phyloP scores from a whole-genome alignment of 2,888 invertebrate genomes.

The Eupithecia vulgata region DNA sequence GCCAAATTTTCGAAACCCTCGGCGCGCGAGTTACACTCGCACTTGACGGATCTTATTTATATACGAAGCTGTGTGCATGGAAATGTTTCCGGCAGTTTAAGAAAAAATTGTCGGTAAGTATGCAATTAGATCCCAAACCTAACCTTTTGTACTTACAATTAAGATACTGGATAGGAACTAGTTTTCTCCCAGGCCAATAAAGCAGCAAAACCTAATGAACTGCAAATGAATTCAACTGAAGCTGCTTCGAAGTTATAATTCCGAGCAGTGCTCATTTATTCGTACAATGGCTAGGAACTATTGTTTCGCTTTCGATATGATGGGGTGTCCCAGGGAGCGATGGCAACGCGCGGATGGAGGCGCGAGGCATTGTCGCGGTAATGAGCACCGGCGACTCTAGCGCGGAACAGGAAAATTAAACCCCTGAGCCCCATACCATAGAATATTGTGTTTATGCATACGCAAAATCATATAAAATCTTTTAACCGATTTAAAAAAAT shows the following conservation, averaged over 20 bases:
- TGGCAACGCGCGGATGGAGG: constrained; percentile 60
- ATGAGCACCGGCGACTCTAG: constrained; percentile 75
- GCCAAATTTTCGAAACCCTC: no score
- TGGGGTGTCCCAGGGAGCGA: constrained; percentile 31
- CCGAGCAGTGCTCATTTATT: constrained; percentile 37
- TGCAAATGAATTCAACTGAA: constrained; percentile 30
- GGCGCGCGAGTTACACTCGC: no score
- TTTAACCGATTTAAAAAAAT: neutral
- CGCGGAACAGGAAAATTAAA: constrained; percentile 84
- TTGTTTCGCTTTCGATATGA: constrained; percentile 49
- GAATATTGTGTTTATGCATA: neutral
- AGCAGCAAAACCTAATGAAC: constrained; percentile 5
- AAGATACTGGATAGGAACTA: neutral
- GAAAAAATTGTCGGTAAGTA: neutral
- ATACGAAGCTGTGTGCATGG: neutral
- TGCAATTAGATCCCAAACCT: neutral
- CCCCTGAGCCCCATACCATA: constrained; percentile 75
- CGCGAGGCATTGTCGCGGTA: constrained; percentile 78
- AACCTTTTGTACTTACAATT: neutral
- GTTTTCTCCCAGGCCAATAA: neutral
- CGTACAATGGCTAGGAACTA: constrained; percentile 43
- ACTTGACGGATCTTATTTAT: no score
- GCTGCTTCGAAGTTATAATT: constrained; percentile 22
- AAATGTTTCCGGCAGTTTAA: neutral
- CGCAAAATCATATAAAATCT: neutral